Evolutionary conservation across 2,797 vertebrate genomes (phyloP), one percentile per base, ranked within the genome.

Genomic region (Limosa lapponica): DNA sequence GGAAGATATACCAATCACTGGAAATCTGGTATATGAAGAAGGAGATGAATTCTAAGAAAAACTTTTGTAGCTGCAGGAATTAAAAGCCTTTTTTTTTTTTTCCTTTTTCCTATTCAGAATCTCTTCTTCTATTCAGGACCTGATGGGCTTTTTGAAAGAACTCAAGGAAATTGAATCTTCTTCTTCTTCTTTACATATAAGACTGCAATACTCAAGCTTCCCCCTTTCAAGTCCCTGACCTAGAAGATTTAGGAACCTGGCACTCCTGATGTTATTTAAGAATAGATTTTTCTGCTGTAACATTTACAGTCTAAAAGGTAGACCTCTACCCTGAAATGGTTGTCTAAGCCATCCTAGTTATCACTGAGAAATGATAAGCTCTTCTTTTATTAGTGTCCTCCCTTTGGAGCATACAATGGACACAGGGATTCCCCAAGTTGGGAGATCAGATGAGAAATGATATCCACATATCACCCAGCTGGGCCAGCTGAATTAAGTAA

Each of bases 51-150:
- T 82, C 17, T 57, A 69, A 41, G 5, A 32, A 58, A 77, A 65
- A 4, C 1, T 27, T 43, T 7, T 51, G 16, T 32, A 58, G 16
- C 5, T 66, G 13, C 1, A 13, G 3, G 19, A 72, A 48, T 51
- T 23, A 30, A 55, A 73, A 19, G 0, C 3, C 2, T 12, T 7
- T 13, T 32, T 27, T 6, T 1, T 24, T 28, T 12, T 54, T n/a
- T 8, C 8, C 16, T 51, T 30, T 30, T 32, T 8, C 3, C 6
- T 14, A 10, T 36, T 37, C 18, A 41, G 18, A 11, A 65, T 8
- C 5, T 41, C 8, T 48, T 46, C 43, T 34, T 34, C 14, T 16
- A 8, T 65, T 43, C 22, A 39, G 16, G 15, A 62, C 11, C 28
- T 58, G 8, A 32, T 54, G 4, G 20, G 7, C 12, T 75, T 5